Base-by-base conservation (phyloP, 1,140 invertebrate species). In the Ceratosolen fusciceps region DNA sequence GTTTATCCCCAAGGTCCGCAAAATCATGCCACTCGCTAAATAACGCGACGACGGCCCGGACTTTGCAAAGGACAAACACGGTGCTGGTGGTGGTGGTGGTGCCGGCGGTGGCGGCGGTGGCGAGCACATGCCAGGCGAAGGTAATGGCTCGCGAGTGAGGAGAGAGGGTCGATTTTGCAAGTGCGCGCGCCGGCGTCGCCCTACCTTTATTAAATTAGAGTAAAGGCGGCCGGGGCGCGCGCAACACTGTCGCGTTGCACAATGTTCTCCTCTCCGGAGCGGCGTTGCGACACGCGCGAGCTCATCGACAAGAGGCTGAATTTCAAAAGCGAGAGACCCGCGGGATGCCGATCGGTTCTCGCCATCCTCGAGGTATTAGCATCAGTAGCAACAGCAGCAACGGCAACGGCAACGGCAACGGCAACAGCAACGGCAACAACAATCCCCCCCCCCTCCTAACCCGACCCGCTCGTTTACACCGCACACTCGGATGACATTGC, bases 121-220 rank as follows among this genome's bases (percentile, higher is more conserved):
- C 47, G 16, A 2, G 12, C 7, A 31, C 26, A 19, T 31, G 49
- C 5, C 58, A 65, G n/a, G 39, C n/a, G 43, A 49, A 52, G 12
- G 77, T 54, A 58, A 37, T 79, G 56, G 68, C 72, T 79, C 39
- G 68, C 54, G 71, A 72, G 73, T 79, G 39, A 26, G 37, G 49
- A 52, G 56, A 74, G 54, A 12, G 19, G n/a, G 21, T 21, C 29
- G 77, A 60, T 79, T 79, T 65, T 79, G 70, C 77, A 79, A 79
- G 70, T 77, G 62, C 47, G 47, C 65, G 16, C 47, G 19, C 5
- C 43, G 68, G 26, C 37, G 26, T 34, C 76, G 67, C 76, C 67
- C 76, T 78, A 37, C 56, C 56, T 62, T 79, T 73, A 79, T 79
- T 79, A 79, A 73, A 79, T 79, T 73, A 79, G 70, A 79, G 77